phyloP scores from a whole-genome alignment of 2,113 vertebrate genomes.

The Crotalus viridis region DNA sequence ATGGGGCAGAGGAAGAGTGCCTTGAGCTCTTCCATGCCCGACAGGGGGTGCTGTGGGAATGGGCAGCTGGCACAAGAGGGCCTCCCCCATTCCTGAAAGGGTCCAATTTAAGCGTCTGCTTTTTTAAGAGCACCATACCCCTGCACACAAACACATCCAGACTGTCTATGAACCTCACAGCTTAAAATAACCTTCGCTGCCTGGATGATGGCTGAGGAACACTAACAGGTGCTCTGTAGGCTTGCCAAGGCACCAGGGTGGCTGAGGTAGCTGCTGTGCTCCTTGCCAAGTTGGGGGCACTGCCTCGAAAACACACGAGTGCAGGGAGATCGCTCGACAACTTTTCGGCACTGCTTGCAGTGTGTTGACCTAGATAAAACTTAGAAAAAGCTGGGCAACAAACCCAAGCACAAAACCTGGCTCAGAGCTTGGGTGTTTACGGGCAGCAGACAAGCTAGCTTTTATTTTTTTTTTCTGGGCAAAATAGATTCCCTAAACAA shows the following conservation, averaged over 20 bases:
- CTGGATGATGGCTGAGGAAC: slow-evolving; percentile 40
- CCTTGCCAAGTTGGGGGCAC: not conserved
- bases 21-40: not conserved
- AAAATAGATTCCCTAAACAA: not conserved
- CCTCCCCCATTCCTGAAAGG: not conserved
- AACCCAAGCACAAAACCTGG: not conserved
- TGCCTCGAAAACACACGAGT: slow-evolving; percentile 6
- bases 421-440: slow-evolving; percentile 12
- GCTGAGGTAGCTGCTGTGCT: slow-evolving; percentile 1
- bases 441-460: not conserved
- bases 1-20: not conserved
- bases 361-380: slow-evolving; percentile 41
- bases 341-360: slow-evolving; percentile 36
- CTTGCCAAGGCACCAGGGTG: slow-evolving; percentile 31
- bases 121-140: not conserved
- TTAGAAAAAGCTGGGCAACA: not conserved
- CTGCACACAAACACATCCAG: not conserved
- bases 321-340: slow-evolving; percentile 18
- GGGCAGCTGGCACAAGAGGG: not conserved
- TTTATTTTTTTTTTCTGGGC: not conserved
- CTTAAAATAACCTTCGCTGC: slow-evolving; percentile 48
- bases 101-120: not conserved
- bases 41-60: not conserved
- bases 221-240: slow-evolving; percentile 43
- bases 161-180: not conserved